phyloP scores from a whole-genome alignment of 2,113 vertebrate species.

The Ctenomys sociabilis region DNA sequence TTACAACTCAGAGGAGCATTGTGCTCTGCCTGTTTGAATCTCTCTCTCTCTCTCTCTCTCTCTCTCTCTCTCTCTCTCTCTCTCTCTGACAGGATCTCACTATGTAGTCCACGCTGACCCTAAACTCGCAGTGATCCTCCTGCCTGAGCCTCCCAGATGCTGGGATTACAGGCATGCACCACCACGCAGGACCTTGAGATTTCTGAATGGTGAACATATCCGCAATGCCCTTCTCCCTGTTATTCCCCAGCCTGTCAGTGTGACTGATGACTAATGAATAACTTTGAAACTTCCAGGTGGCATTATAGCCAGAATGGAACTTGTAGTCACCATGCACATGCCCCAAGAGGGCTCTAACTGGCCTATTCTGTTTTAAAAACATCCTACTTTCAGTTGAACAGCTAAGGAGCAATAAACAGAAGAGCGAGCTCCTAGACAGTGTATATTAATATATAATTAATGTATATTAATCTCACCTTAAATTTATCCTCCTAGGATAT shows the following conservation, averaged over 20 bases:
- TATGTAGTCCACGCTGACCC: not conserved
- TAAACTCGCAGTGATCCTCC: not conserved
- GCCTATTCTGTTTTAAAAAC: not conserved
- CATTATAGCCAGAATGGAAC: not conserved
- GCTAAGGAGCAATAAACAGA: conserved; percentile 40
- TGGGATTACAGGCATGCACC: too few species aligned
- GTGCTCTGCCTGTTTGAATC: not conserved
- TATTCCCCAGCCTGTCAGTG: not conserved
- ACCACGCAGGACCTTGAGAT: not conserved
- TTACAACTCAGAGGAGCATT: not conserved
- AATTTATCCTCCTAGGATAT: not conserved
- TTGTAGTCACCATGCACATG: not conserved
- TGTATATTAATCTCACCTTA: not conserved
- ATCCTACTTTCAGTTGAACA: not conserved
- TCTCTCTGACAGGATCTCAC: not conserved
- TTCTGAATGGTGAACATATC: not conserved
- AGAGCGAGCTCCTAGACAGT: not conserved
- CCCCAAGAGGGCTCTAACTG: not conserved
- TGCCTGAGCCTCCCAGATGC: not conserved
- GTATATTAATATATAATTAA: not conserved
- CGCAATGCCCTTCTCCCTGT: not conserved
- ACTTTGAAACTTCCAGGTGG: not conserved
- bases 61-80: not conserved
- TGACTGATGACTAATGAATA: not conserved
- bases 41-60: too few species aligned